A percentile compares a stretch with the other conserved stretches of the same genome.
phyloP scores from a whole-genome alignment of 2,888 invertebrate genomes.

The Macrosiphum euphorbiae region DNA sequence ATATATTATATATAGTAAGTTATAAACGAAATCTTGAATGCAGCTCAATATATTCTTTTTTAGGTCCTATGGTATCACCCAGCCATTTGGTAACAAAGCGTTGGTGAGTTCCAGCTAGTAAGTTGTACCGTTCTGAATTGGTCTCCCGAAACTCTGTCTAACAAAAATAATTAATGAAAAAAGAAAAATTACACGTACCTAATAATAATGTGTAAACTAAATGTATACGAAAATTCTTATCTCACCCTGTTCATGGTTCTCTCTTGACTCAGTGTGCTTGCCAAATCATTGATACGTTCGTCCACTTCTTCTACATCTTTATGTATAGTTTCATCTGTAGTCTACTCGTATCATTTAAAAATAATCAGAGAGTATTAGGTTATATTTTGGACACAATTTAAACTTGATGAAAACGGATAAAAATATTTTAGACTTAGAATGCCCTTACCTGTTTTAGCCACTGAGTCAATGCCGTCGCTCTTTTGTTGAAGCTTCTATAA shows the following conservation, averaged over 20 bases:
- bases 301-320: slow-evolving; percentile 69
- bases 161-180: slow-evolving; percentile 47
- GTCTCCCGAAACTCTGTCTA: slow-evolving; percentile 58
- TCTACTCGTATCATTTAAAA: slow-evolving; percentile 66
- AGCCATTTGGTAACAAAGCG: slow-evolving; percentile 16
- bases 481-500: slow-evolving; percentile 68
- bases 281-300: slow-evolving; percentile 67
- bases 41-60: slow-evolving; percentile 27
- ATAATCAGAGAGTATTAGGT: not conserved
- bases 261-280: slow-evolving; percentile 67
- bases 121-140: slow-evolving; percentile 44
- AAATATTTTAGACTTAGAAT: not conserved
- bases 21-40: slow-evolving; percentile 15
- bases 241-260: slow-evolving; percentile 64
- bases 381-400: not conserved
- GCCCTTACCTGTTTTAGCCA: slow-evolving; percentile 68
- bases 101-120: slow-evolving; percentile 20
- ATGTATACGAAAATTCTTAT: not conserved
- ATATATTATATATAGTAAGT: not conserved
- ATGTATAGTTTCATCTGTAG: slow-evolving; percentile 68
- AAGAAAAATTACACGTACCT: not conserved
- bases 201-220: not conserved
- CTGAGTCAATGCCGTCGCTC: slow-evolving; percentile 68
- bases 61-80: not conserved
- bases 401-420: not conserved